phyloP scores from a whole-genome alignment of 2,797 vertebrate genomes.

The Propithecus deckenii region DNA sequence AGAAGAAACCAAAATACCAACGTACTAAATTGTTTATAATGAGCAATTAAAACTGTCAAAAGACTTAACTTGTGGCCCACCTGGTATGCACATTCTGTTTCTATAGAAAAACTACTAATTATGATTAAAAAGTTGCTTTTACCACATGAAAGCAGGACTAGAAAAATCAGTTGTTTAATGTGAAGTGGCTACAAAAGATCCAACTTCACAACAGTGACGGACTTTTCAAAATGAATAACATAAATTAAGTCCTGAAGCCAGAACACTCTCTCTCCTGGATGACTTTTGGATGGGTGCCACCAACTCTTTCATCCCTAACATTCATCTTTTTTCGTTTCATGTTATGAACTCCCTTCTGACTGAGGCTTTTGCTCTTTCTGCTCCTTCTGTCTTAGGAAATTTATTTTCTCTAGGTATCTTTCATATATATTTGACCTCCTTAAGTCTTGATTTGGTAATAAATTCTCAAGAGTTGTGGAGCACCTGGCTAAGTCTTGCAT shows the following conservation, averaged over 20 bases:
- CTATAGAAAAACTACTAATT: not conserved
- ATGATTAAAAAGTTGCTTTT: not conserved
- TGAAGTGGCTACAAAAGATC: not conserved
- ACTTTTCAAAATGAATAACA: not conserved
- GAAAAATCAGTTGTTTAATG: not conserved
- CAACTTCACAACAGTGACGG: not conserved
- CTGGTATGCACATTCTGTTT: not conserved
- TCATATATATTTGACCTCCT: not conserved
- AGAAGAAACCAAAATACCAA: not conserved
- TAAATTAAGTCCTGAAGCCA: not conserved
- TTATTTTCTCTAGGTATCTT: slow-evolving; percentile 22
- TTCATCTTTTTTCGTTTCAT: not conserved
- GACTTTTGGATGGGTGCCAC: not conserved
- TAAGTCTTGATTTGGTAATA: not conserved
- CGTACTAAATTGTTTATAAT: not conserved
- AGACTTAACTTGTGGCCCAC: not conserved
- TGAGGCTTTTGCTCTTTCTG: slow-evolving; percentile 16
- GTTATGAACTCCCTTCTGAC: not conserved
- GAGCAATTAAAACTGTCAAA: not conserved
- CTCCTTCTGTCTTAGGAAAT: not conserved
- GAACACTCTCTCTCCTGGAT: not conserved
- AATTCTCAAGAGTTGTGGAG: not conserved
- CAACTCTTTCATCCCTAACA: not conserved
- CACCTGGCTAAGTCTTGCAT: not conserved
- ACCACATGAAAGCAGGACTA: not conserved